These are phyloP conservation scores for Oncopodura yosiiana DNA, from an alignment of 1,140 invertebrate species.

Conservation along the genomic window DNA sequence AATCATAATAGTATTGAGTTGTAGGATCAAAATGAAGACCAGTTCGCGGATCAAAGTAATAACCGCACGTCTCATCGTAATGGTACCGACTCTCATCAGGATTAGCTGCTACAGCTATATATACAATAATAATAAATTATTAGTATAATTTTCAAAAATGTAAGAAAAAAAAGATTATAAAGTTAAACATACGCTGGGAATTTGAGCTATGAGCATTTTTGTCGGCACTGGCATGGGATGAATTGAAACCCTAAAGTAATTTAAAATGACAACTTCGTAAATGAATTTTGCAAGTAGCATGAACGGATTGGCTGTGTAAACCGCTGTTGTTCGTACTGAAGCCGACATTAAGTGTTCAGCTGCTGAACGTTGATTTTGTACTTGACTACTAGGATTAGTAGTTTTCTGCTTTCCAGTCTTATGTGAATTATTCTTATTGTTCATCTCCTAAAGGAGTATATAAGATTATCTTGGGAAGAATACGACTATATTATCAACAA, in stretches of 20 bases:
- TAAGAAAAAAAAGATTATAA: conserved; percentile 9
- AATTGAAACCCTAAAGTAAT: conserved; percentile 28
- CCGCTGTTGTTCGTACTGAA: conserved; percentile 27
- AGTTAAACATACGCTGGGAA: background rate
- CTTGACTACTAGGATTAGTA: background rate
- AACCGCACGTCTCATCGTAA: conserved; percentile 90
- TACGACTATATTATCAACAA: too few species aligned
- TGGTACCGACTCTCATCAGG: conserved; percentile 87
- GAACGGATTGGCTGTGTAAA: conserved; percentile 25
- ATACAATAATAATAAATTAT: background rate
- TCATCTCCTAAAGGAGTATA: too few species aligned
- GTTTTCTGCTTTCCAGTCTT: background rate
- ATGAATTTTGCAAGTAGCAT: conserved; percentile 22
- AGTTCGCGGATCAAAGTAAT: conserved; percentile 89
- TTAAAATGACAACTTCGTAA: conserved; percentile 30
- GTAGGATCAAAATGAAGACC: conserved; percentile 91
- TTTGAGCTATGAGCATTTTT: conserved; percentile 6
- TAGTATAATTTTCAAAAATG: background rate
- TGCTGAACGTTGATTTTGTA: too few species aligned
- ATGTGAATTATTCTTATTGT: too few species aligned
- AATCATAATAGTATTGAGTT: conserved; percentile 89
- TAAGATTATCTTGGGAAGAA: too few species aligned
- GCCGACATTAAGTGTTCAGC: conserved; percentile 6
- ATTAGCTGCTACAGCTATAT: conserved; percentile 45
- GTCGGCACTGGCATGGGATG: conserved; percentile 10